These are phyloP conservation scores for Megaceryle alcyon DNA, from an alignment of 2,797 vertebrate genomes.

Conservation along the genomic window DNA sequence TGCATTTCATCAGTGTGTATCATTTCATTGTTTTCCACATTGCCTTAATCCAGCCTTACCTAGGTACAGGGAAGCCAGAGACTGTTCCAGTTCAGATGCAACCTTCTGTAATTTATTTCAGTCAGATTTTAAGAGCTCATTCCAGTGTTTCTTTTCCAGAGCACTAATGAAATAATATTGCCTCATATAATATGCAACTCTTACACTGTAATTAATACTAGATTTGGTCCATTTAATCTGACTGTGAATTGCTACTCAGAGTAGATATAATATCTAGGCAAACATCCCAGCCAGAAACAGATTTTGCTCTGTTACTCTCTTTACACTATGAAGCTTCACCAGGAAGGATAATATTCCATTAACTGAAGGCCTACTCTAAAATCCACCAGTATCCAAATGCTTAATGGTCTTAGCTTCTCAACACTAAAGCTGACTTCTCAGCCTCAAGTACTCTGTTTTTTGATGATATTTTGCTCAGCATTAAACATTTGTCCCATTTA, in stretches of 20 bases:
- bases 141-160: conserved; percentile 15
- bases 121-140: conserved; percentile 5
- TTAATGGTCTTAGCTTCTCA: background rate
- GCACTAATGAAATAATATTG: background rate
- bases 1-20: background rate
- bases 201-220: conserved; percentile 14
- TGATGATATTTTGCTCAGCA: background rate
- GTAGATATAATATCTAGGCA: background rate
- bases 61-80: background rate
- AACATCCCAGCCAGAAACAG: background rate
- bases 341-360: background rate
- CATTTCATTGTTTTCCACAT: background rate
- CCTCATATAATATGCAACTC: background rate
- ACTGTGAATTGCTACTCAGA: background rate
- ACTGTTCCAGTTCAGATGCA: background rate
- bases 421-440: background rate
- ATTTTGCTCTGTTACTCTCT: background rate
- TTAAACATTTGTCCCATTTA: background rate
- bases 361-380: background rate
- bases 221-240: conserved; percentile 9
- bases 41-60: background rate
- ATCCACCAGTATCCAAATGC: background rate
- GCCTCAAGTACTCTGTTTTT: background rate
- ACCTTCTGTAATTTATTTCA: conserved; percentile 12
- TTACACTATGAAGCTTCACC: background rate